phyloP scores from a whole-genome alignment of 2,113 vertebrate genomes.

The Odontophorus gujanensis region DNA sequence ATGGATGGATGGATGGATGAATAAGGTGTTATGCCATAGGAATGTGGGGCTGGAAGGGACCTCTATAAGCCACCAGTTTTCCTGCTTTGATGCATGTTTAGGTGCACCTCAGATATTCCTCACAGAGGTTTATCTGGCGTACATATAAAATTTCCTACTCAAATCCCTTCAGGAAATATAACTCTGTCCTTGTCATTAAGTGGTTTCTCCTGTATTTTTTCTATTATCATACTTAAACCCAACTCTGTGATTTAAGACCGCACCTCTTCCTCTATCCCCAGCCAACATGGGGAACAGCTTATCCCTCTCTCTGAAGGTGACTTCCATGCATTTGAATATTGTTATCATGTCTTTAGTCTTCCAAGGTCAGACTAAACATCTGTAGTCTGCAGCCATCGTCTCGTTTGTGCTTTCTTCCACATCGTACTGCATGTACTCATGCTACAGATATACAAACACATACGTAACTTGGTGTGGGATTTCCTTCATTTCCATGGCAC shows the following conservation, averaged over 20 bases:
- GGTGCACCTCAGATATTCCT: neutral
- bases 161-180: neutral
- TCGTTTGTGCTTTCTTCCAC: neutral
- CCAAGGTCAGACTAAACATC: neutral
- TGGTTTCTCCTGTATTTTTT: neutral
- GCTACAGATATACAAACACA: neutral
- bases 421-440: neutral
- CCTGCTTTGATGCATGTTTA: neutral
- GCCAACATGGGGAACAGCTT: neutral
- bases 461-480: neutral
- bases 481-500: neutral
- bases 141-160: neutral
- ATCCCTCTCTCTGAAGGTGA: neutral
- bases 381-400: neutral
- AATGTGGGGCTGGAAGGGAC: neutral
- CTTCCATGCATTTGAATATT: neutral
- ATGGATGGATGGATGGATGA: neutral
- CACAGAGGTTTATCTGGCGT: neutral
- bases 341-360: neutral
- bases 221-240: neutral
- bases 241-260: neutral
- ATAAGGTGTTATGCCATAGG: neutral
- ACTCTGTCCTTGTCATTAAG: neutral
- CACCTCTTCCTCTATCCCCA: neutral
- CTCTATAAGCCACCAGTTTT: neutral